These are phyloP conservation scores for Gymnothorax reevesii DNA, from an alignment of 2,797 vertebrate species.

Conservation along the genomic window DNA sequence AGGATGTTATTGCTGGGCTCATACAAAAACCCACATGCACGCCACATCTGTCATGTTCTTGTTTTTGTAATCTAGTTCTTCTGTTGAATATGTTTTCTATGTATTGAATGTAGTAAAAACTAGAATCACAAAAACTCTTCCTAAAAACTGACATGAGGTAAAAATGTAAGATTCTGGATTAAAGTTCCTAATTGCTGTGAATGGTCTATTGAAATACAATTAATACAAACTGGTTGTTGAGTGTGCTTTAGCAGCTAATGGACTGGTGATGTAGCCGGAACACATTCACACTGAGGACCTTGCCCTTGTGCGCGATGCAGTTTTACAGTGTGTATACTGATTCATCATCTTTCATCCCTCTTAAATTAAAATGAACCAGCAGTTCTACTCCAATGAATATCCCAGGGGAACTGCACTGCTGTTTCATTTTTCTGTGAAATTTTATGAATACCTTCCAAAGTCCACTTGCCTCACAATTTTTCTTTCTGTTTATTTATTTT, in stretches of 20 bases:
- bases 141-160: background rate
- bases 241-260: background rate
- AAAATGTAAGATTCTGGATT: background rate
- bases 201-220: background rate
- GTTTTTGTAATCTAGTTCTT: no score
- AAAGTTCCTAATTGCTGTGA: background rate
- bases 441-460: background rate
- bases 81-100: no score
- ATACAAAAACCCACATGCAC: no score
- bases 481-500: background rate
- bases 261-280: background rate
- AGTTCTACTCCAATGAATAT: background rate
- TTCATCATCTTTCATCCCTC: background rate
- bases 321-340: background rate
- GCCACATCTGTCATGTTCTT: no score
- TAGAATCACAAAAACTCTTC: background rate
- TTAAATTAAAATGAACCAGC: background rate
- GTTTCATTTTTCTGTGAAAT: slow-evolving; percentile 1
- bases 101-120: background rate
- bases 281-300: background rate
- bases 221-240: background rate
- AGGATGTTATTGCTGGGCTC: no score
- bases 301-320: background rate
- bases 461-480: background rate
- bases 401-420: background rate